phyloP scores from a whole-genome alignment of 2,888 invertebrate species.

The Drosophila mulleri region DNA sequence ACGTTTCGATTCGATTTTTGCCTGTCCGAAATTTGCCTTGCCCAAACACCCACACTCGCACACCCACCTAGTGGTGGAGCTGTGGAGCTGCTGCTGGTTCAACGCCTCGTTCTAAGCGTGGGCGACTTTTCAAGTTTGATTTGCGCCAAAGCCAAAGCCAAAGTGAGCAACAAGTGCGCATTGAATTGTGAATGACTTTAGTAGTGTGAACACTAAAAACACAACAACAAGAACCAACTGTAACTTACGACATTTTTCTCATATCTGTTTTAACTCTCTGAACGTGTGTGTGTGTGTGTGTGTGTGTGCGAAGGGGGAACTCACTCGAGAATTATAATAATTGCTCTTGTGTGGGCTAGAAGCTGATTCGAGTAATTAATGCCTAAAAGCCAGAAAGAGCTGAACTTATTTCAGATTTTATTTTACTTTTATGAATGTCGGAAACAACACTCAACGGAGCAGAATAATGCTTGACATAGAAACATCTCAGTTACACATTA shows the following conservation, averaged over 20 bases:
- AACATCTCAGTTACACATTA: background rate
- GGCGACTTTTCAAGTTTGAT: conserved; percentile 75
- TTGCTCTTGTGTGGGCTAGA: conserved; percentile 47
- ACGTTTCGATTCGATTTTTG: conserved; percentile 50
- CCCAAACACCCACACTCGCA: conserved; percentile 47
- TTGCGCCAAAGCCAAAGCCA: conserved; percentile 55
- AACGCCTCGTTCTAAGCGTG: conserved; percentile 78
- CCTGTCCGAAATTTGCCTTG: conserved; percentile 77
- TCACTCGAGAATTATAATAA: conserved; percentile 12
- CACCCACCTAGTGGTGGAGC: conserved; percentile 42
- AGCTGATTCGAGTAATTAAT: conserved; percentile 18
- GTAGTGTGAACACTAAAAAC: conserved; percentile 24
- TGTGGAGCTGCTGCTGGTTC: conserved; percentile 54
- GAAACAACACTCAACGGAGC: conserved; percentile 13
- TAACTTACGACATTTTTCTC: conserved; percentile 30
- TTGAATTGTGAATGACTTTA: conserved; percentile 68
- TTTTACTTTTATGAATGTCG: background rate
- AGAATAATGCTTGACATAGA: conserved; percentile 10
- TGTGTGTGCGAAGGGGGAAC: background rate
- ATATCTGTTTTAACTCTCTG: conserved; percentile 8
- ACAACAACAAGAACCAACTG: conserved; percentile 2
- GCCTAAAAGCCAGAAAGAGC: conserved; percentile 4
- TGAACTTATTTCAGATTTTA: background rate
- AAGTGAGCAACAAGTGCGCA: conserved; percentile 59
- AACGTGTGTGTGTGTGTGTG: no score